phyloP scores from a whole-genome alignment of 2,888 invertebrate species.

The Oxytorus armatus region DNA sequence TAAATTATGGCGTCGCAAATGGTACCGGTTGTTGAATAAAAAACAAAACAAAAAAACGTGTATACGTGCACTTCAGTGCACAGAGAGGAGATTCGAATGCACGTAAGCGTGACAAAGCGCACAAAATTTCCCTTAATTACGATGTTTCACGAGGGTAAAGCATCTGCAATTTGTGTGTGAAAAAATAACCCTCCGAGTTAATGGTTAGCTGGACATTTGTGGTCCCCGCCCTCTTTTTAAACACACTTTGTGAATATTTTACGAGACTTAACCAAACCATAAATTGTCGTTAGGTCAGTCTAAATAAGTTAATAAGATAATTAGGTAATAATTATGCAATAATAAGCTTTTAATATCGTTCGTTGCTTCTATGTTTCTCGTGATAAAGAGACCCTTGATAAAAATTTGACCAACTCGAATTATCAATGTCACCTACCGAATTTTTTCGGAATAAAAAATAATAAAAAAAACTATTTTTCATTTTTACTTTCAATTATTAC shows the following conservation, averaged over 20 bases:
- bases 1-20: slow-evolving; percentile 9
- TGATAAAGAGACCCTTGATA: too few relatives aligned
- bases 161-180: slow-evolving; percentile 17
- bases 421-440: too few relatives aligned
- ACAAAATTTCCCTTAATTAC: not conserved
- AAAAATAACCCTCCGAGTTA: not conserved
- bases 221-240: too few relatives aligned
- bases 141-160: slow-evolving; percentile 11
- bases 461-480: too few relatives aligned
- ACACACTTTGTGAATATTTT: too few relatives aligned
- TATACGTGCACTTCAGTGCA: slow-evolving; percentile 34
- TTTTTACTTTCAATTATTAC: too few relatives aligned
- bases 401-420: too few relatives aligned
- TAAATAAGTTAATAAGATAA: too few relatives aligned
- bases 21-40: not conserved
- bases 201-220: not conserved
- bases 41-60: slow-evolving; percentile 23
- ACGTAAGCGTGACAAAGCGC: slow-evolving; percentile 26
- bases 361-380: too few relatives aligned
- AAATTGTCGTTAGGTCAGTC: not conserved
- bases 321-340: too few relatives aligned
- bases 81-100: slow-evolving; percentile 7
- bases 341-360: too few relatives aligned
- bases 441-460: too few relatives aligned
- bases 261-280: not conserved